Evolutionary conservation across 2,797 vertebrate genomes (phyloP).

Genomic region (Danio tinwini): DNA sequence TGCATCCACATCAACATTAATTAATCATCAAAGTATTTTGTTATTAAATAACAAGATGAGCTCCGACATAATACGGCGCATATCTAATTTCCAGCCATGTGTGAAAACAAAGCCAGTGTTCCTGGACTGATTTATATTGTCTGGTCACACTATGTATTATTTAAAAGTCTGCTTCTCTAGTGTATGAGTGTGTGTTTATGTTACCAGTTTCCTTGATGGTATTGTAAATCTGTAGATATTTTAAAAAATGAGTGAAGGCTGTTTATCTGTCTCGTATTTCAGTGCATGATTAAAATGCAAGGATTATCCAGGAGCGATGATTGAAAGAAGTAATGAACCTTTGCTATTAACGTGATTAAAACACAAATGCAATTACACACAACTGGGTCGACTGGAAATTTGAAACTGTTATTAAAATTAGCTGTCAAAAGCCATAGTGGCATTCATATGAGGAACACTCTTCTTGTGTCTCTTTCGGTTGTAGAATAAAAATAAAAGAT

Average conservation of each 20-base stretch:
- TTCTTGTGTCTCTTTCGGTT: not conserved
- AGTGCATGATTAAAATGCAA: conserved; percentile 42
- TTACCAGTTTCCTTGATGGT: not conserved
- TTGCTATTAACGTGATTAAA: conserved; percentile 53
- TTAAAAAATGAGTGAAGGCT: conserved; percentile 1
- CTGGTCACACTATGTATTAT: conserved; percentile 62
- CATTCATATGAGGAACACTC: not conserved
- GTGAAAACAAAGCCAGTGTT: conserved; percentile 58
- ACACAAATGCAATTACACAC: conserved; percentile 42
- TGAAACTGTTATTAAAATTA: conserved; percentile 39
- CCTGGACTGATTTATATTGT: conserved; percentile 54
- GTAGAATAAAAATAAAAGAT: too few species aligned
- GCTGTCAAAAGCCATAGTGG: not conserved
- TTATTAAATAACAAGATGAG: conserved; percentile 55
- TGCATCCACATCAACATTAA: not conserved
- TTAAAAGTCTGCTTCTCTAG: conserved; percentile 43
- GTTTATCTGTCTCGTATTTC: conserved; percentile 45
- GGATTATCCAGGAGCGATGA: conserved; percentile 15
- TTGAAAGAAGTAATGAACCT: conserved; percentile 16
- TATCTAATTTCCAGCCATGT: conserved; percentile 58
- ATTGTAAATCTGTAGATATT: conserved; percentile 2
- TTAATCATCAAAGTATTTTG: conserved; percentile 37
- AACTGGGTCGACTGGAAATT: conserved; percentile 40
- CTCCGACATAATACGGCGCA: not conserved
- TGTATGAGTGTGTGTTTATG: not conserved